Evolutionary conservation across 2,113 vertebrate species (phyloP).

Genomic region (Telmatochromis sp.): DNA sequence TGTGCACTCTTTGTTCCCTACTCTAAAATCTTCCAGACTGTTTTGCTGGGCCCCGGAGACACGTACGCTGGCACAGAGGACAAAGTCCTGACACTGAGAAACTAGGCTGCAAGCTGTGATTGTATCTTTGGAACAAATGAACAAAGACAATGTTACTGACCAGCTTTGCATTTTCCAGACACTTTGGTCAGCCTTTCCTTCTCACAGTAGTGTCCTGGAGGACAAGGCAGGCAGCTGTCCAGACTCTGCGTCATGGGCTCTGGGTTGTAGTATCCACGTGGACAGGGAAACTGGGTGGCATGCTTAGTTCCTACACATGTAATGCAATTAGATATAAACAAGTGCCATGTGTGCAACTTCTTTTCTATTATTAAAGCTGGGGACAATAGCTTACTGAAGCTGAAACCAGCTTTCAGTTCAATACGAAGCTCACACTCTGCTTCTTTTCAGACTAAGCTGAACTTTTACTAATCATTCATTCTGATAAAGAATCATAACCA

Average conservation of each 20-base stretch:
- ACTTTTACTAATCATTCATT: not conserved
- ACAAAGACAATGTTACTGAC: conserved; percentile 61
- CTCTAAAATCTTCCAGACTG: not conserved
- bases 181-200: conserved; percentile 79
- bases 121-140: not conserved
- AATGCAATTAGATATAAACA: not conserved
- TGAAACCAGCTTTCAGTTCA: not conserved
- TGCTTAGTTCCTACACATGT: conserved; percentile 76
- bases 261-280: conserved; percentile 92
- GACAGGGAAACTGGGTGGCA: conserved; percentile 85
- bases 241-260: conserved; percentile 85
- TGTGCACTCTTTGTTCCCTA: not conserved
- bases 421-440: not conserved
- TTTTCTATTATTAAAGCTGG: not conserved
- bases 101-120: not conserved
- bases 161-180: conserved; percentile 85
- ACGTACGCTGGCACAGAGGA: not conserved
- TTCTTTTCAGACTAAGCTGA: not conserved
- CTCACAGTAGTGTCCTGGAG: conserved; percentile 85
- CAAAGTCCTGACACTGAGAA: conserved; percentile 4
- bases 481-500: not conserved
- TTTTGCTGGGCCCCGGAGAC: not conserved
- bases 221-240: conserved; percentile 92
- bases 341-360: not conserved
- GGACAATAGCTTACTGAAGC: not conserved